phyloP scores from a whole-genome alignment of 2,113 vertebrate species.

The Fulmarus glacialis region DNA sequence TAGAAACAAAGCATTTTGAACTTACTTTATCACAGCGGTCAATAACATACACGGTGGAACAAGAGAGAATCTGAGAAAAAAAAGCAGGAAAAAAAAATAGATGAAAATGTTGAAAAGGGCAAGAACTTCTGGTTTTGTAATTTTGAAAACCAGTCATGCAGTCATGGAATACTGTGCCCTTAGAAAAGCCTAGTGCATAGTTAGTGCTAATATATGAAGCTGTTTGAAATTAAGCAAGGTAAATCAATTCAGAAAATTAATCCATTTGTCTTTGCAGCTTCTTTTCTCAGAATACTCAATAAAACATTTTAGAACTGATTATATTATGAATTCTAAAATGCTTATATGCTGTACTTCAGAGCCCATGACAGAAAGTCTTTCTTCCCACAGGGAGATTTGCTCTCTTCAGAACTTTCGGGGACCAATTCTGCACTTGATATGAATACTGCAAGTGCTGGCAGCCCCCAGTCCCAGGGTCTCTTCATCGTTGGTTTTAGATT shows the following conservation, averaged over 20 bases:
- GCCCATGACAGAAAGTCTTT: not conserved
- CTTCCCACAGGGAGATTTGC: not conserved
- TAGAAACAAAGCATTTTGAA: slow-evolving; percentile 43
- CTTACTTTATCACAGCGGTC: slow-evolving; percentile 46
- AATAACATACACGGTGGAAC: slow-evolving; percentile 21
- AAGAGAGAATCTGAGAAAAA: slow-evolving; percentile 5
- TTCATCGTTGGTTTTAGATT: not conserved
- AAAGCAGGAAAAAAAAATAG: not conserved
- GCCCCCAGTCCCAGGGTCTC: not conserved
- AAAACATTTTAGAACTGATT: not conserved
- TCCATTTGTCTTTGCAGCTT: slow-evolving; percentile 37
- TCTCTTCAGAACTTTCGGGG: not conserved
- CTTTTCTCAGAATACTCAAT: slow-evolving; percentile 9
- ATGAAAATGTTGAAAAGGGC: slow-evolving; percentile 16
- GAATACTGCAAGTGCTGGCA: not conserved
- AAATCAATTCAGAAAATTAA: slow-evolving; percentile 51
- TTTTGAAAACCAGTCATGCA: slow-evolving; percentile 58
- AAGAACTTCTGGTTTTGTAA: slow-evolving; percentile 2
- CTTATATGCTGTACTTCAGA: not conserved
- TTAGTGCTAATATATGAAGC: slow-evolving; percentile 32
- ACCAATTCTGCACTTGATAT: not conserved
- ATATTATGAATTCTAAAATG: not conserved
- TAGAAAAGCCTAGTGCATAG: slow-evolving; percentile 37
- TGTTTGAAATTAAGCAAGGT: slow-evolving; percentile 10
- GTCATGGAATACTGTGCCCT: not conserved